Conservation (phyloP, 1,140 invertebrate genomes). For the Helicoverpa zea region DNA sequence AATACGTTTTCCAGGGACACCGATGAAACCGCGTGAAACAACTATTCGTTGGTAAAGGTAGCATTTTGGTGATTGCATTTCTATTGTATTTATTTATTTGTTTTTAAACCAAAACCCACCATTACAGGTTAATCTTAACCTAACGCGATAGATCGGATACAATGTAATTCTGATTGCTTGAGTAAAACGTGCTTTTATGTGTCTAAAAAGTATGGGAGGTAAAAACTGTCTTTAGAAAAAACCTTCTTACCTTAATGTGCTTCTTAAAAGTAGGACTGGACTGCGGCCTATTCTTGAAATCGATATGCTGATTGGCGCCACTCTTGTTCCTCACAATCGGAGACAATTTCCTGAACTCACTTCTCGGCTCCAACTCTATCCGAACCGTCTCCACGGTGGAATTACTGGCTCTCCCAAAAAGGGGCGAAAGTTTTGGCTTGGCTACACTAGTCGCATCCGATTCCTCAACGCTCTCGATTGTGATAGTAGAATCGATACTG, state of each 20-base stretch:
- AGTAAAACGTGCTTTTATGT: too few species aligned
- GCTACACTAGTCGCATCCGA: slow-evolving; percentile 64
- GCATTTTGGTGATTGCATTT: too few species aligned
- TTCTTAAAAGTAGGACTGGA: slow-evolving; percentile 75
- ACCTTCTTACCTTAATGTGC: slow-evolving; percentile 64
- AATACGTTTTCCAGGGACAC: too few species aligned
- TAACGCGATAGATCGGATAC: too few species aligned
- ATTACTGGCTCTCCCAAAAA: slow-evolving; percentile 73
- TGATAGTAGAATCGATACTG: slow-evolving; percentile 77
- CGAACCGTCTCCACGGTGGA: slow-evolving; percentile 65
- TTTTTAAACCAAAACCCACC: too few species aligned
- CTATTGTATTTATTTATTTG: too few species aligned
- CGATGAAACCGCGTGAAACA: too few species aligned
- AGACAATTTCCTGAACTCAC: slow-evolving; percentile 75
- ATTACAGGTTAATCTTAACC: too few species aligned
- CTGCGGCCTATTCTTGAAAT: slow-evolving; percentile 77
- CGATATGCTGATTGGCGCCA: slow-evolving; percentile 68
- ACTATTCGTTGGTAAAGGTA: too few species aligned
- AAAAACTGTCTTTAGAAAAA: background rate
- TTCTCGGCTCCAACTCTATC: slow-evolving; percentile 76
- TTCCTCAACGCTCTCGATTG: slow-evolving; percentile 77
- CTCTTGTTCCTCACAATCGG: slow-evolving; percentile 72
- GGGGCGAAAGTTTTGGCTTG: slow-evolving; percentile 76
- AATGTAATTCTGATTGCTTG: too few species aligned
- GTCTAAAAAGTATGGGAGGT: too few species aligned